Base-by-base conservation (phyloP, 2,888 invertebrate genomes). In the Artemia sinica region DNA sequence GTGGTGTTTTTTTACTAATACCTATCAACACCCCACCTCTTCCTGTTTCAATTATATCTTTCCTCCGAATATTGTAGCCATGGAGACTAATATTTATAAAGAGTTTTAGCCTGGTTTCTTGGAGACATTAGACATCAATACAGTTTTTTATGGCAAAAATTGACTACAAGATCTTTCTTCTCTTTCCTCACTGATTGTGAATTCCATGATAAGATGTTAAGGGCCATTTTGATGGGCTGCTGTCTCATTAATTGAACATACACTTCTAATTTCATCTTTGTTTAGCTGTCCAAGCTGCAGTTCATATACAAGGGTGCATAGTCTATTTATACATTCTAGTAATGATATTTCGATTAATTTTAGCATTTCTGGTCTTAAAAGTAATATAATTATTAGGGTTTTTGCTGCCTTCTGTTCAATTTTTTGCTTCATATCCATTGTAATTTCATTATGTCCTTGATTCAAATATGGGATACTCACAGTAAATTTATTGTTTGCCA, bases 371-470 rank as follows among this genome's bases (percentile, higher is more conserved):
- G 7, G 58, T n/a, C 58, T 52, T 14, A 52, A 2, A 52, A 52
- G 58, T 52, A 52, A 14, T 14, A 0, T 0, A 52, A 52, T 52
- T 2, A 52, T 7, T n/a, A 52, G 58, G 2, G 58, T 52, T 52
- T 52, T 52, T 52, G 52, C 52, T 13, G 52, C 58, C 14, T 52
- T 14, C 58, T 52, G 58, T 52, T 52, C 14, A 14, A 52, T 52
- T 52, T 52, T 3, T 52, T 52, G 58, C 58, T 52, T 52, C 13
- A 52, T 3, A 14, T n/a, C 4, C 14, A 14, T n/a, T 52, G 2
- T 52, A 52, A 14, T 14, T 52, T 52, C 58, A 52, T 52, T 14
- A n/a, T 52, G 58, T 2, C 13, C 4, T n/a, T 14, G 58, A 52
- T 5, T 52, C 58, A 4, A 52, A 14, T 52, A 7, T 52, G 58